phyloP scores from a whole-genome alignment of 2,113 vertebrate species.

The Tautogolabrus adspersus region DNA sequence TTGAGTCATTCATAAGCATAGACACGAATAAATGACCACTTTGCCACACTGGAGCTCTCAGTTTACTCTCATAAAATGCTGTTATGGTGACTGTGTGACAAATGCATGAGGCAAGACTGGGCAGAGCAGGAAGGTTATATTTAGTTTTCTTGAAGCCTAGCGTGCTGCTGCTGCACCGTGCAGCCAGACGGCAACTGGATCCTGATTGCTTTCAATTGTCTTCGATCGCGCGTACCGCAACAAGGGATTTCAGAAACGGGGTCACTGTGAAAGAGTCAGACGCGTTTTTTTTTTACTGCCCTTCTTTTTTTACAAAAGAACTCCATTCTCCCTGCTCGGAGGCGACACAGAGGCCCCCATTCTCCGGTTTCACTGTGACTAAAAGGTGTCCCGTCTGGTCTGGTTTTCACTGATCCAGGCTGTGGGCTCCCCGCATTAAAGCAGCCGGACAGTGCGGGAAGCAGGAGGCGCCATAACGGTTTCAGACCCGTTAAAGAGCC shows the following conservation, averaged over 20 bases:
- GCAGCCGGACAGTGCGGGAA: constrained; percentile 5
- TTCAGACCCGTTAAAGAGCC: neutral
- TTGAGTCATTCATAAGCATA: constrained; percentile 29
- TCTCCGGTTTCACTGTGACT: constrained; percentile 76
- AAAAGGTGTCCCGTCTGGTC: constrained; percentile 44
- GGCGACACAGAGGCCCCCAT: constrained; percentile 38
- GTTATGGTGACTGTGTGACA: constrained; percentile 47
- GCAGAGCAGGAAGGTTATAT: constrained; percentile 52
- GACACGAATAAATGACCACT: constrained; percentile 43
- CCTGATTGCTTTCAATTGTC: constrained; percentile 79
- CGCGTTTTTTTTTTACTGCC: constrained; percentile 7
- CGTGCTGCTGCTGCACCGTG: constrained; percentile 51
- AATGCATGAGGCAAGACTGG: constrained; percentile 41
- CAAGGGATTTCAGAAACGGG: constrained; percentile 73
- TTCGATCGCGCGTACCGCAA: constrained; percentile 76
- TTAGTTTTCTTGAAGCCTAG: constrained; percentile 59
- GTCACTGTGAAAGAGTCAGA: constrained; percentile 75
- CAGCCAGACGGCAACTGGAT: constrained; percentile 76
- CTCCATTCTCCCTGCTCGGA: constrained; percentile 10
- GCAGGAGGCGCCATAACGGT: constrained; percentile 48
- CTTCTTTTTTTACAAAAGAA: constrained; percentile 18
- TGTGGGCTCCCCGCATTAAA: neutral
- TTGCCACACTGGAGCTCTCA: constrained; percentile 26
- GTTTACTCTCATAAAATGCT: constrained; percentile 48
- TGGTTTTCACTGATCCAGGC: neutral